Percentiles rank a stretch among this genome's conserved stretches.
Conservation (phyloP, 2,888 invertebrate genomes). For the Laspeyria flexula region DNA sequence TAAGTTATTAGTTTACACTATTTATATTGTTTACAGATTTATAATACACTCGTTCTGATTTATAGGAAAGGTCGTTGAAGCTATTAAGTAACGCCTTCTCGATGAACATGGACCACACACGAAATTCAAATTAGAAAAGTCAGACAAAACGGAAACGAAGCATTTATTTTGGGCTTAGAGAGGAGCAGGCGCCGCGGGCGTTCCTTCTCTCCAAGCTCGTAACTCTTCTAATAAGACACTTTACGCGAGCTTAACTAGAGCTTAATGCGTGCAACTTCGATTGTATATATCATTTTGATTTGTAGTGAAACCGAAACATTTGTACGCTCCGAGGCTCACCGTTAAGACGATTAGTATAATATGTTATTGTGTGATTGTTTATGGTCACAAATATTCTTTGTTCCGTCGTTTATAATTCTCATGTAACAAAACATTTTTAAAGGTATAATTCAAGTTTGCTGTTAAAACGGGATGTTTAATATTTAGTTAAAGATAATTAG, state of each 20-base stretch:
- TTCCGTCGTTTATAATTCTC: slow-evolving; percentile 34
- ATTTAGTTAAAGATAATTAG: slow-evolving; percentile 60
- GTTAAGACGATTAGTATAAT: slow-evolving; percentile 69
- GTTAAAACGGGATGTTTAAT: slow-evolving; percentile 42
- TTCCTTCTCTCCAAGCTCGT: slow-evolving; percentile 74
- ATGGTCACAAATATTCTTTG: slow-evolving; percentile 41
- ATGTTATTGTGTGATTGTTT: slow-evolving; percentile 52
- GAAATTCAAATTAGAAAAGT: slow-evolving; percentile 78
- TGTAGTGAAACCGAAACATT: slow-evolving; percentile 70
- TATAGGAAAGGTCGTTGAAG: slow-evolving; percentile 58
- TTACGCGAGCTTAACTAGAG: slow-evolving; percentile 76
- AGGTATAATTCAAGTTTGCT: slow-evolving; percentile 25
- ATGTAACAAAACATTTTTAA: slow-evolving; percentile 38
- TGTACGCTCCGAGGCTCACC: slow-evolving; percentile 58
- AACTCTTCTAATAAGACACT: slow-evolving; percentile 81
- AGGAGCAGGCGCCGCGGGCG: slow-evolving; percentile 74
- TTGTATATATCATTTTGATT: slow-evolving; percentile 78
- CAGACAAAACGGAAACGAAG: slow-evolving; percentile 78
- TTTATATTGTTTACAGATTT: slow-evolving; percentile 53
- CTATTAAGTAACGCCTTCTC: slow-evolving; percentile 68
- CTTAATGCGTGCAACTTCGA: slow-evolving; percentile 72
- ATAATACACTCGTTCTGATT: slow-evolving; percentile 57
- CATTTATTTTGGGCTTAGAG: slow-evolving; percentile 74
- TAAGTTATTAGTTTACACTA: slow-evolving; percentile 49
- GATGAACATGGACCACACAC: slow-evolving; percentile 78